phyloP scores from a whole-genome alignment of 2,797 vertebrate species.

The Knipowitschia caucasica region DNA sequence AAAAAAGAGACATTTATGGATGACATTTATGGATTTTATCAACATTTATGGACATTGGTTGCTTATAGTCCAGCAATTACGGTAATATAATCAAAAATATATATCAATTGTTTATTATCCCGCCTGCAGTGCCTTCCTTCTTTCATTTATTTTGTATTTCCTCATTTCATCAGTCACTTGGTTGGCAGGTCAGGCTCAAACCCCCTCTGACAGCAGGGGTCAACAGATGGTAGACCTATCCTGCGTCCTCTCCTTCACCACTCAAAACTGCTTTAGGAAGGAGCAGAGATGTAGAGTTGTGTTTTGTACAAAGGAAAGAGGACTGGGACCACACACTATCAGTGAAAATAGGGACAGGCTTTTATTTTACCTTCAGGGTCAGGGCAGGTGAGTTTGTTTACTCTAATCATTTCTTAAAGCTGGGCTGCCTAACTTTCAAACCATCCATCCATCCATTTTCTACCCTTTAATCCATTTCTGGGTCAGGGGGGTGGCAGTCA shows the following conservation, averaged over 20 bases:
- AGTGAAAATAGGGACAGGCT: constrained; percentile 31
- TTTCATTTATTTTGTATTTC: constrained; percentile 52
- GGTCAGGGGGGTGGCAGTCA: no score
- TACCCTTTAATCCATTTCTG: no score
- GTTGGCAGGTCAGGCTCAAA: constrained; percentile 48
- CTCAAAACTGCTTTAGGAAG: neutral
- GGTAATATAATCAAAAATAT: neutral
- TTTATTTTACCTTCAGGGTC: constrained; percentile 37
- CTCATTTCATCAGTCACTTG: constrained; percentile 34
- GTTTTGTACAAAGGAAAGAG: neutral
- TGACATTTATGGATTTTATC: no score
- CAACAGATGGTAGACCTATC: constrained; percentile 40
- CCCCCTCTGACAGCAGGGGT: constrained; percentile 36
- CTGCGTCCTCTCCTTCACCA: neutral
- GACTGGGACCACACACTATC: constrained; percentile 1
- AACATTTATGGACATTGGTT: no score
- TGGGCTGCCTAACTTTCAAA: neutral
- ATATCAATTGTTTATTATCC: constrained; percentile 49
- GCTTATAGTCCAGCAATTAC: no score
- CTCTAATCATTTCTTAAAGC: constrained; percentile 7
- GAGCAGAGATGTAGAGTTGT: neutral
- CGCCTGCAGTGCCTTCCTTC: constrained; percentile 37
- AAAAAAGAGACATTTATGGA: no score
- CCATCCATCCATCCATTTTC: neutral
- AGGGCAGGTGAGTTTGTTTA: constrained; percentile 42